Base-by-base conservation (phyloP, 2,797 vertebrate species). In the Pseudomugil tenellus region DNA sequence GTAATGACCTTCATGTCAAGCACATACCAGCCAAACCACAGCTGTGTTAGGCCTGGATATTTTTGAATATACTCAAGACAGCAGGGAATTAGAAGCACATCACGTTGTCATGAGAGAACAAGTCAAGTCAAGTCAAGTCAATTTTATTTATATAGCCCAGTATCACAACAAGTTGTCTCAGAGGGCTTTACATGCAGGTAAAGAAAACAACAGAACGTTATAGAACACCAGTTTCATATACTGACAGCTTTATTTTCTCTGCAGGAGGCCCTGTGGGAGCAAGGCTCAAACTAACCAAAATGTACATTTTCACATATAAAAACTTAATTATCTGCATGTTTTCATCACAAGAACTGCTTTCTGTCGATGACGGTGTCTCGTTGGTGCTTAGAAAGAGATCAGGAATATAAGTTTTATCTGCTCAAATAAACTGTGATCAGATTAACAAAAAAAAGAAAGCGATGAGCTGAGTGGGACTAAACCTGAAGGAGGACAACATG, bases 21-120 rank as follows among this genome's bases (percentile, higher is more conserved):
- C 63, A 67, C 67, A 84, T 77, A 90, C 77, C 66, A 80, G 32
- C 67, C 51, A n/a, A 75, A 74, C 74, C 76, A 62, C 89, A 90
- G 83, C 86, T 88, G 85, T 54, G 51, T 64, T 74, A 54, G 66
- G 21, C 26, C 35, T 39, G 53, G 54, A 74, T 77, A 54, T 81
- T 81, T 83, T 69, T 70, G 34, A 70, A 76, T 74, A 43, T 53
- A 74, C 53, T 16, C 28, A 67, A 72, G 26, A 58, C 77, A 84
- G 79, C 68, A 35, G 74, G 67, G 53, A 51, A 26, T 72, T 31
- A 2, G 1, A 58, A 35, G 46, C 70, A 58, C 68, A 72, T 71
- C 34, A 41, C 71, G 52, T 81, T 62, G 74, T 75, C 54, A 69
- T 61, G 62, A 74, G 7, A n/a, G n/a, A n/a, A n/a, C n/a, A n/a